phyloP scores from a whole-genome alignment of 2,888 invertebrate species.

The Perizoma flavofasciatum region DNA sequence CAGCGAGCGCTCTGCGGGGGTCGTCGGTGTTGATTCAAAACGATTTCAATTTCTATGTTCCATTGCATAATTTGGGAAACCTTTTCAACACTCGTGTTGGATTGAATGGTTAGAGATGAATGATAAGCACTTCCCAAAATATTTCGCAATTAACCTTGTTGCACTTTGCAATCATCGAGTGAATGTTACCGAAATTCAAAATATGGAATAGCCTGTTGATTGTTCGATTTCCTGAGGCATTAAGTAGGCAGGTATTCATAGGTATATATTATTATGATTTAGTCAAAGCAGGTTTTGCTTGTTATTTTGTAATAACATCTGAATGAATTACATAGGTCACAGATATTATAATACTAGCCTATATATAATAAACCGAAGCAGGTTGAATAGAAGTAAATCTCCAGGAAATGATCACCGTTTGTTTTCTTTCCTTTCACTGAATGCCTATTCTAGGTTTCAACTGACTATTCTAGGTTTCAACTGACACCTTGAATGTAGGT shows the following conservation, averaged over 20 bases:
- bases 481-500: too few relatives aligned
- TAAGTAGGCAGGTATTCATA: too few relatives aligned
- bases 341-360: background rate
- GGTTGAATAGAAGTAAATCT: conserved; percentile 55
- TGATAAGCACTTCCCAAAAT: conserved; percentile 63
- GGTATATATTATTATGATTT: too few relatives aligned
- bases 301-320: too few relatives aligned
- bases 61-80: conserved; percentile 75
- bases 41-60: conserved; percentile 68
- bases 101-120: conserved; percentile 54
- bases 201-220: too few relatives aligned
- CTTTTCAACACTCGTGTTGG: conserved; percentile 65
- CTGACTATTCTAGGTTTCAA: too few relatives aligned
- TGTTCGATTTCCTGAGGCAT: too few relatives aligned
- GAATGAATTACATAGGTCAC: too few relatives aligned
- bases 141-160: conserved; percentile 63
- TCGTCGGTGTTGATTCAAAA: conserved; percentile 60
- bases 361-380: conserved; percentile 40
- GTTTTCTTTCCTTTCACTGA: conserved; percentile 65
- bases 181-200: background rate
- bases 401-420: conserved; percentile 62
- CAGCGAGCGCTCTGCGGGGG: conserved; percentile 57
- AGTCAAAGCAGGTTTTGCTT: too few relatives aligned
- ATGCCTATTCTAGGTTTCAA: conserved; percentile 19
- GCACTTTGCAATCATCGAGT: conserved; percentile 48